Evolutionary conservation across 2,113 vertebrate species (phyloP).

Genomic region (Scomber colias): DNA sequence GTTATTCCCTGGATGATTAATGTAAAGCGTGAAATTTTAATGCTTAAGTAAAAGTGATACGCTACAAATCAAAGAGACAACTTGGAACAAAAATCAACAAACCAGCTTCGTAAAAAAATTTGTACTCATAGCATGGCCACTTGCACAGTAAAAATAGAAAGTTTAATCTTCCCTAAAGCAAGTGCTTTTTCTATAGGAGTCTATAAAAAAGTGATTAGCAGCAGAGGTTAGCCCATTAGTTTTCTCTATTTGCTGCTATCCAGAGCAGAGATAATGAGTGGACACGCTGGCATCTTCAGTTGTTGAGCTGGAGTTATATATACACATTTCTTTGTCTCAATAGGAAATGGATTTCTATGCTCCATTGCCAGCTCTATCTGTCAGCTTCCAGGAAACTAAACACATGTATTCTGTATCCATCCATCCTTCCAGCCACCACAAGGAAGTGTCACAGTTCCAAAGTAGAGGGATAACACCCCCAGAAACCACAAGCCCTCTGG

Average conservation of each 20-base stretch:
- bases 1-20: slow-evolving; percentile 78
- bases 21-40: slow-evolving; percentile 79
- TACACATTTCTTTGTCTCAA: slow-evolving; percentile 77
- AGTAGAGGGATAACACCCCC: slow-evolving; percentile 51
- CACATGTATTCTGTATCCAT: slow-evolving; percentile 46
- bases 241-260: slow-evolving; percentile 75
- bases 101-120: slow-evolving; percentile 21
- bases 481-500: slow-evolving; percentile 44
- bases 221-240: slow-evolving; percentile 80
- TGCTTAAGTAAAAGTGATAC: slow-evolving; percentile 73
- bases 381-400: slow-evolving; percentile 52
- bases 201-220: slow-evolving; percentile 78
- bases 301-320: slow-evolving; percentile 74
- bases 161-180: slow-evolving; percentile 71
- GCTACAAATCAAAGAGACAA: slow-evolving; percentile 61
- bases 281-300: slow-evolving; percentile 60
- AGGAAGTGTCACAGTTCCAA: slow-evolving; percentile 68
- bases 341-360: slow-evolving; percentile 61
- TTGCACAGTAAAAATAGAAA: slow-evolving; percentile 71
- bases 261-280: slow-evolving; percentile 76
- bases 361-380: slow-evolving; percentile 36
- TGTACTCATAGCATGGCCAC: slow-evolving; percentile 11
- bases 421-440: slow-evolving; percentile 29
- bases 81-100: slow-evolving; percentile 52
- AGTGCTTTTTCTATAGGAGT: slow-evolving; percentile 54